Evolutionary conservation across 2,888 invertebrate genomes (phyloP), one percentile per base, ranked within the genome.

Genomic region (Diadegma fenestrale): DNA sequence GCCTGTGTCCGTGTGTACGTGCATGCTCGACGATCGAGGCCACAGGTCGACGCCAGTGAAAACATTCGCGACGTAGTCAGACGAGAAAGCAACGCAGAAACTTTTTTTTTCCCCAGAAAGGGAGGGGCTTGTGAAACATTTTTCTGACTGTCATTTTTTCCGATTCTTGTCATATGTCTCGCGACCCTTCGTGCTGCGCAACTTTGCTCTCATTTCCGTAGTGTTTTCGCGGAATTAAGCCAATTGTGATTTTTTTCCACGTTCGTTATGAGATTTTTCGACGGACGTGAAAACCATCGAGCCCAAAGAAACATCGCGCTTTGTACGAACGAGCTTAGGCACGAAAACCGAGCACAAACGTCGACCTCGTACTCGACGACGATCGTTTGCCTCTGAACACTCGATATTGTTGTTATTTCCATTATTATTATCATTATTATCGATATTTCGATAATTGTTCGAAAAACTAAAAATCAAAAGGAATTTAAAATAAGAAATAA

Each of bases 101-200:
- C n/a, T 14, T 54, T 48, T 58, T 22, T 69, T 79, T 41, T 54
- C 10, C 33, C 43, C 5, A 5, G 8, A 75, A 54, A 41, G 82
- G 76, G 82, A 82, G 78, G 82, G 72, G 73, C 78, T 68, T 66
- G 51, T 8, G 22, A 37, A 37, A 51, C 37, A 51, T 66, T 51
- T 41, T 22, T 17, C 33, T 48, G 2, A 30, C n/a, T 26, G 69
- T 30, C 17, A 69, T n/a, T 64, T 37, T 30, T 12, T 58, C 14
- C 26, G 14, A 58, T 58, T 26, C 26, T 26, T 5, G 22, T 14
- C 14, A 5, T 14, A 58, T 26, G 14, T 2, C 26, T 14, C 26
- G 14, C 58, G 26, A 26, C 1, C 26, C 22, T 58, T 14, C 26
- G 58, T 6, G 58, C 26, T 8, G 2, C 17, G 17, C 6, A 4